Evolutionary conservation across 2,888 invertebrate species (phyloP), one percentile per base, ranked within the genome.

Genomic region (Molorchus minor): DNA sequence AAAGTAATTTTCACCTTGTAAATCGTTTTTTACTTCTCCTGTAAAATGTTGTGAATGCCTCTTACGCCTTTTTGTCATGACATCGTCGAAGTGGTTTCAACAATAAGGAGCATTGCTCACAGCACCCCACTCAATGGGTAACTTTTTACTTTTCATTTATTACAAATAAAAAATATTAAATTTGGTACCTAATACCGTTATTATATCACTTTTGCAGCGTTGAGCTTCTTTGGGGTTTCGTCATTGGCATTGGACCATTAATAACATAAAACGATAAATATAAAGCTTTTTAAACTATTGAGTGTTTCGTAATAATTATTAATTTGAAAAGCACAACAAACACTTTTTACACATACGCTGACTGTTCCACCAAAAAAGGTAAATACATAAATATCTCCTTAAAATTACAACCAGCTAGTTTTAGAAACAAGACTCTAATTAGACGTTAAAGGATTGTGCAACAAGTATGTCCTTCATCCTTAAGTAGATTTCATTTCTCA

Each of bases 401-500:
- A 52, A 49, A 46, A 45, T 19, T 25, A 29, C 41, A 35, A 35
- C 17, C 21, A 56, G 62, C 62, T 52, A 62, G 64, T 71, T 71
- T 71, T 71, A 70, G 71, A 70, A 70, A 62, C 70, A 62, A 71
- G 62, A 58, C 57, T 71, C 75, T 75, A 75, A 75, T 75, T 75
- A 74, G 62, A 63, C 61, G 69, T 72, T 70, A 73, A 72, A 71
- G 68, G 65, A 69, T 69, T 67, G 65, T 65, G 71, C 72, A 71
- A 72, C 71, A 72, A 69, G 62, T 68, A 59, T 69, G 72, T 71
- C 74, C 73, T 75, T 75, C 72, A 68, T 54, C 36, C 63, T 67
- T 69, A 72, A 75, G 74, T 74, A 71, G 73, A 73, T 69, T 70
- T 70, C 72, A 67, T 71, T 74, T 74, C 68, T 67, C 75, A 71